A percentile compares a stretch with the other conserved stretches of the same genome.
These are phyloP conservation scores for Trileptium ribeirensis DNA, from an alignment of 2,888 invertebrate genomes.

Conservation along the genomic window DNA sequence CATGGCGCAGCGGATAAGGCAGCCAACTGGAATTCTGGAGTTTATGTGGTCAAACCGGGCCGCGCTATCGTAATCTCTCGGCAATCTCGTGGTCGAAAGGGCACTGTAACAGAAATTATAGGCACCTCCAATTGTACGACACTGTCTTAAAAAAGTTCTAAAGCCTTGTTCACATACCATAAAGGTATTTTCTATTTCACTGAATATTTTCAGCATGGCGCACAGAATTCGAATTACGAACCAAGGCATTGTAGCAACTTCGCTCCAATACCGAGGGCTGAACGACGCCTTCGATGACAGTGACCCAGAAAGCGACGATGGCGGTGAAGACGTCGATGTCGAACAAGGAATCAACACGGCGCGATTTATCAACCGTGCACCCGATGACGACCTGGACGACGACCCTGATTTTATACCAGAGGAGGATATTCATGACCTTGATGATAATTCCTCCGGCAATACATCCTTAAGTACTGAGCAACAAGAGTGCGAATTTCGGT, in stretches of 20 bases:
- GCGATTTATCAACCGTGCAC: not conserved
- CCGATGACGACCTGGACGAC: not conserved
- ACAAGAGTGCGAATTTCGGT: not conserved
- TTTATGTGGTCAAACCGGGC: no score
- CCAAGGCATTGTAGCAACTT: not conserved
- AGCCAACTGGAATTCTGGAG: no score
- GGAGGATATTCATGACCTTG: not conserved
- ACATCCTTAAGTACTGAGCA: no score
- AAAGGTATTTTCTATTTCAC: no score
- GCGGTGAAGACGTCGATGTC: not conserved
- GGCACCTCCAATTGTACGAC: no score
- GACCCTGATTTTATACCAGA: not conserved
- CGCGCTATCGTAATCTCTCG: no score
- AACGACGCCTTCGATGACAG: not conserved
- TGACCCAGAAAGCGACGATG: not conserved
- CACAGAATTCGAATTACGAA: not conserved
- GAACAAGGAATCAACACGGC: not conserved
- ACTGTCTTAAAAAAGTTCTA: no score
- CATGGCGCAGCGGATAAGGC: no score
- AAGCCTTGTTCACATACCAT: no score
- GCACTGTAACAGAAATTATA: no score
- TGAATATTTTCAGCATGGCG: no score
- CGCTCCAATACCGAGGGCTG: not conserved
- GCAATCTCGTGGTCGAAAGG: no score
- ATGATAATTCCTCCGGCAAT: not conserved